Conservation (phyloP, 2,113 vertebrate genomes). For the Smithornis capensis region DNA sequence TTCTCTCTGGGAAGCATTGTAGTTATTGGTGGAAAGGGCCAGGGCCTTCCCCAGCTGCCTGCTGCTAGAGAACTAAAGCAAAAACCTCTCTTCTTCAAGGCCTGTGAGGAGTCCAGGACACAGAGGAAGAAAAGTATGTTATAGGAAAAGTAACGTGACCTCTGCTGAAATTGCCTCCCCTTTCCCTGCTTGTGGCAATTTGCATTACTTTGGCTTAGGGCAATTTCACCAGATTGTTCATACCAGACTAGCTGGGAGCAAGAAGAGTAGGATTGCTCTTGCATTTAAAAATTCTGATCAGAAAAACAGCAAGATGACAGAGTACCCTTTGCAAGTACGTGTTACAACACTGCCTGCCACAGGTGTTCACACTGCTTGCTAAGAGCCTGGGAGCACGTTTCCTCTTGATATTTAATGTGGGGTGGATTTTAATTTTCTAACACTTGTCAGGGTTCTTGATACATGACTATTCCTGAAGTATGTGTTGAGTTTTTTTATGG, state of each 20-base stretch:
- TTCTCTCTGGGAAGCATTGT: background rate
- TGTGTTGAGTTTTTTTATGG: background rate
- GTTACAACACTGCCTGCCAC: background rate
- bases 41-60: background rate
- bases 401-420: background rate
- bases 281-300: background rate
- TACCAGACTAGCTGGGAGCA: background rate
- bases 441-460: background rate
- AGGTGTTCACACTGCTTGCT: background rate
- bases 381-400: background rate
- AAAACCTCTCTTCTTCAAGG: background rate
- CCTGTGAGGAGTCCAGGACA: background rate
- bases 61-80: background rate
- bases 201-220: background rate
- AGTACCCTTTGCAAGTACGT: accelerated
- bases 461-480: background rate
- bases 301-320: background rate
- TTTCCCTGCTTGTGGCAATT: background rate
- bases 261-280: background rate
- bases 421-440: background rate
- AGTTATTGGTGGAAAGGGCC: background rate
- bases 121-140: background rate
- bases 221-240: background rate
- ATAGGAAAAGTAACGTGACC: background rate
- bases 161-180: background rate